phyloP scores from a whole-genome alignment of 2,113 vertebrate species.

The Cryptotis parvus region DNA sequence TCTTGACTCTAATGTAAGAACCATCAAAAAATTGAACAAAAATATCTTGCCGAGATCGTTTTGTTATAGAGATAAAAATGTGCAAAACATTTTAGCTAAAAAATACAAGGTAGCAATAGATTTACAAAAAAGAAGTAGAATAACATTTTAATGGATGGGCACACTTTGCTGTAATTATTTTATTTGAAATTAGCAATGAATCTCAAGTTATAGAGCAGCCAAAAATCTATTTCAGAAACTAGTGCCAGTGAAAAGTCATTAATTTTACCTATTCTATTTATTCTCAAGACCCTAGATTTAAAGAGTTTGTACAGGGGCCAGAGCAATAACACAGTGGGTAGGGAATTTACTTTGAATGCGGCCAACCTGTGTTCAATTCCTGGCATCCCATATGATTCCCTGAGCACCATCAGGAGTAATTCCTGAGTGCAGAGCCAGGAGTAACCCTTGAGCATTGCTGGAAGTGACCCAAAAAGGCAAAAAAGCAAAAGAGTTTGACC shows the following conservation, averaged over 20 bases:
- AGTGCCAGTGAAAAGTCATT: neutral
- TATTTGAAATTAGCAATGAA: slow-evolving; percentile 57
- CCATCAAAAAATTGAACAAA: slow-evolving; percentile 62
- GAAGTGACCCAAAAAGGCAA: slow-evolving; percentile 46
- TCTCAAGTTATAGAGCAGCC: neutral
- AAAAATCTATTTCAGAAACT: slow-evolving; percentile 6
- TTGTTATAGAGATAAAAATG: slow-evolving; percentile 63
- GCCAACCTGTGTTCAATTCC: no score
- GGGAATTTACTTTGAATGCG: no score
- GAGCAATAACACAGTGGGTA: no score
- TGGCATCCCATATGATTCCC: no score
- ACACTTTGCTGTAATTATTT: slow-evolving; percentile 60
- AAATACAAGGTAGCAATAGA: slow-evolving; percentile 69
- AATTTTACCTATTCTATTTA: neutral
- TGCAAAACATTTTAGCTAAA: slow-evolving; percentile 61
- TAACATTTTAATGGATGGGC: slow-evolving; percentile 20
- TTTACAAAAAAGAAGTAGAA: slow-evolving; percentile 44
- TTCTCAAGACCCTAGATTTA: slow-evolving; percentile 26
- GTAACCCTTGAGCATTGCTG: no score
- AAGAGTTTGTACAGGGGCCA: no score
- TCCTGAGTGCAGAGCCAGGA: no score
- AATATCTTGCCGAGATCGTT: slow-evolving; percentile 73
- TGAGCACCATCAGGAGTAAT: no score
- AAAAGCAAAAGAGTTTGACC: slow-evolving; percentile 27
- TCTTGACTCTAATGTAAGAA: slow-evolving; percentile 70